These are phyloP conservation scores for Corapipo altera DNA, from an alignment of 2,113 vertebrate genomes.

Conservation along the genomic window DNA sequence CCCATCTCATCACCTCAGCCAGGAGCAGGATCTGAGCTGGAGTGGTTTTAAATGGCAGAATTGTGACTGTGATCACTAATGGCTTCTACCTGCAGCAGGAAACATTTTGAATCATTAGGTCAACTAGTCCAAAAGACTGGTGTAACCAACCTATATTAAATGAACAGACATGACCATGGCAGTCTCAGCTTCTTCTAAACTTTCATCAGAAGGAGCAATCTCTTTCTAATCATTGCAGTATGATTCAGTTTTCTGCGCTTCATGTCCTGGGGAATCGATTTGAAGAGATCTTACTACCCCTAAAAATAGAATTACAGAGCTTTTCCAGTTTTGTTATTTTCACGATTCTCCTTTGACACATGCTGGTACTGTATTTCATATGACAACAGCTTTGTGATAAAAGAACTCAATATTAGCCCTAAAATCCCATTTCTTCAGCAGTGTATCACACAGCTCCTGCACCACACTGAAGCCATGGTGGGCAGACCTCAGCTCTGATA, in stretches of 20 bases:
- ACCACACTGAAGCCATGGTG: background rate
- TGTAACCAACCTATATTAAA: background rate
- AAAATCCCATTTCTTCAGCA: background rate
- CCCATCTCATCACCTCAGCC: background rate
- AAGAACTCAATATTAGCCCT: background rate
- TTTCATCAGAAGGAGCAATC: background rate
- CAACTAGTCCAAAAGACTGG: background rate
- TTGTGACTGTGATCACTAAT: background rate
- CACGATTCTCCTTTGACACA: background rate
- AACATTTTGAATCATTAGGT: background rate
- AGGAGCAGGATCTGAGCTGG: background rate
- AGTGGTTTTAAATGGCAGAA: background rate
- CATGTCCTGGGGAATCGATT: background rate
- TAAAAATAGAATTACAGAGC: background rate
- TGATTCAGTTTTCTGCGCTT: slow-evolving; percentile 25
- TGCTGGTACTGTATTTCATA: background rate
- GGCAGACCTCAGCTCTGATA: background rate
- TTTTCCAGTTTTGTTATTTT: slow-evolving; percentile 8
- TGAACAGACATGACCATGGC: background rate
- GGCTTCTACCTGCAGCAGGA: background rate
- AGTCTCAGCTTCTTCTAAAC: background rate
- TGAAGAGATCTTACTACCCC: background rate
- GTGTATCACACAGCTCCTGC: background rate
- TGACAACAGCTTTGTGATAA: slow-evolving; percentile 11
- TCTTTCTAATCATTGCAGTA: background rate